phyloP scores from a whole-genome alignment of 2,113 vertebrate species.

The Setophaga coronata region DNA sequence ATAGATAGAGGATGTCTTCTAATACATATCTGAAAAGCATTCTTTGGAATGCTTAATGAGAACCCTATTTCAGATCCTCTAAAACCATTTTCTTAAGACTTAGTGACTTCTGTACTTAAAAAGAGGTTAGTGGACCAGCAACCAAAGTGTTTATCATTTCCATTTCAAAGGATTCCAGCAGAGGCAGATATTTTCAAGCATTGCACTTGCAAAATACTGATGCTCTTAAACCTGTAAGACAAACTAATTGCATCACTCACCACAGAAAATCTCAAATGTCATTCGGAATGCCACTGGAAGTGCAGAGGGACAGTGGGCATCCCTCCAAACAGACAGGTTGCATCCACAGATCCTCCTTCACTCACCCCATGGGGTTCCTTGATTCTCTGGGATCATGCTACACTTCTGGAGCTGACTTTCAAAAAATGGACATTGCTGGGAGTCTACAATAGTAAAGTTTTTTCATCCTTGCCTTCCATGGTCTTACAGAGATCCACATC shows the following conservation, averaged over 20 bases:
- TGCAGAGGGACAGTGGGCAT: background rate
- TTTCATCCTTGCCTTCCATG: background rate
- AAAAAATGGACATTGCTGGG: background rate
- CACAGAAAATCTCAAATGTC: background rate
- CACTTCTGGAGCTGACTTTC: background rate
- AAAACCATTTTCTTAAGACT: constrained; percentile 17
- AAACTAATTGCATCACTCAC: background rate
- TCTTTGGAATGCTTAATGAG: constrained; percentile 42
- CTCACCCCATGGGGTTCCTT: background rate
- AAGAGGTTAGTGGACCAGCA: constrained; percentile 3
- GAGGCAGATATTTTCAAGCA: background rate
- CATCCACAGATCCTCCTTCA: background rate
- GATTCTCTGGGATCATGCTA: background rate
- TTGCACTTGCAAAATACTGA: background rate
- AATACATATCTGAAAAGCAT: constrained; percentile 15
- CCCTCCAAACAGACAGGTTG: background rate
- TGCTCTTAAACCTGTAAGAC: background rate
- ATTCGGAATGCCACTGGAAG: background rate
- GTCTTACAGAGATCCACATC: background rate
- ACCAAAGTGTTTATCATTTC: background rate
- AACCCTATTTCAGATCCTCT: constrained; percentile 11
- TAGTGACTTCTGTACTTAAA: background rate
- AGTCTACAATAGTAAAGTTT: background rate
- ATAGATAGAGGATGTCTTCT: constrained; percentile 11
- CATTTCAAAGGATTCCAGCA: constrained; percentile 30